Evolutionary conservation across 1,140 invertebrate genomes (phyloP).

Genomic region (Mactra quadrangularis): DNA sequence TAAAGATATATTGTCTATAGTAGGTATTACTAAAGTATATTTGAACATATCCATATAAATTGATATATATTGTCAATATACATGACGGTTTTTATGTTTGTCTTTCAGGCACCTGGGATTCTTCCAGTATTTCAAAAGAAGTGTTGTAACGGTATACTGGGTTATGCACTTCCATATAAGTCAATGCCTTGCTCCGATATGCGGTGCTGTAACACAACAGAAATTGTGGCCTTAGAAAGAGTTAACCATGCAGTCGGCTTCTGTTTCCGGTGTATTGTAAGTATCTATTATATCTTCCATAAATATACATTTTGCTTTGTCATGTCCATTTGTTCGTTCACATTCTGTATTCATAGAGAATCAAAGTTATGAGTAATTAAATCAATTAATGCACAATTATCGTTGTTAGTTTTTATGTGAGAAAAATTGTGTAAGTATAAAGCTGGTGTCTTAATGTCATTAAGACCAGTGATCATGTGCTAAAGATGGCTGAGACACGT

Average conservation of each 20-base stretch:
- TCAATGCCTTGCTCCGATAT: conserved; percentile 67
- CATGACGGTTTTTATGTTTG: not conserved
- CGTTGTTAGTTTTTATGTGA: not conserved
- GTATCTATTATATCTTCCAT: not conserved
- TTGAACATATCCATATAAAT: too few relatives aligned
- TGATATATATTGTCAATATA: too few relatives aligned
- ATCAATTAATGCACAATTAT: not conserved
- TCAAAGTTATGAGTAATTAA: not conserved
- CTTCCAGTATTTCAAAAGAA: not conserved
- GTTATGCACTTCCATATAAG: conserved; percentile 69
- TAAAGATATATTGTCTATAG: too few relatives aligned
- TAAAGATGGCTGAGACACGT: too few relatives aligned
- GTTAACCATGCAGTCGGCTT: conserved; percentile 73
- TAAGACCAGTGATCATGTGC: not conserved
- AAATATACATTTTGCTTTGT: not conserved
- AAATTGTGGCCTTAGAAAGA: conserved; percentile 72
- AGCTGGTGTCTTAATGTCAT: not conserved
- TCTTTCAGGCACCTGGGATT: not conserved
- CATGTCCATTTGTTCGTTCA: not conserved
- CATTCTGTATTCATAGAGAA: not conserved
- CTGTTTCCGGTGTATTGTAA: conserved; percentile 73
- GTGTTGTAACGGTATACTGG: conserved; percentile 73
- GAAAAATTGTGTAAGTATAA: not conserved
- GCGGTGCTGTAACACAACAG: conserved; percentile 71
- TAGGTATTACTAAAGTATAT: too few relatives aligned